A percentile compares a stretch with the other conserved stretches of the same genome.
Conservation (phyloP, 2,797 vertebrate species). For the Acrossocheilus fasciatus region DNA sequence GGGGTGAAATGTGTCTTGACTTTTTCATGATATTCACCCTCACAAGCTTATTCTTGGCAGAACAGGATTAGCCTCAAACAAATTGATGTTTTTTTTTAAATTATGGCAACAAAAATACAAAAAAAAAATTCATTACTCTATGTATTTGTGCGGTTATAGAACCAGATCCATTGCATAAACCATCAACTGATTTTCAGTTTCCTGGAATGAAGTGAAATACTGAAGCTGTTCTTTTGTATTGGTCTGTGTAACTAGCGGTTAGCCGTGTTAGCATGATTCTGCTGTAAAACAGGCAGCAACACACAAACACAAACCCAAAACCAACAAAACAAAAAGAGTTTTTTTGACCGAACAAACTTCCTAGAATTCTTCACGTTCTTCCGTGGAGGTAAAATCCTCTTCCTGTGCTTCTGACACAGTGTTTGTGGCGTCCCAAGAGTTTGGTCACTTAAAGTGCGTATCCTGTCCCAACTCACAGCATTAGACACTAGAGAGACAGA, state of each 20-base stretch:
- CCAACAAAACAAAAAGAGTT: not conserved
- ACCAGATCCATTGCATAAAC: not conserved
- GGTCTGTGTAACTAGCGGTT: not conserved
- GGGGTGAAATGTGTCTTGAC: not conserved
- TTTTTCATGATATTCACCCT: not conserved
- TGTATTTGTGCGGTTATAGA: not conserved
- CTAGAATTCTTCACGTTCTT: not conserved
- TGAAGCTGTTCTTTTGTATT: not conserved
- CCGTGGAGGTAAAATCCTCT: not conserved
- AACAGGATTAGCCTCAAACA: slow-evolving; percentile 1
- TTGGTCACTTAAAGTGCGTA: slow-evolving; percentile 17
- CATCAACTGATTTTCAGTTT: not conserved
- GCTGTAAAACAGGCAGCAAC: not conserved
- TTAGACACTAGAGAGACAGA: not conserved
- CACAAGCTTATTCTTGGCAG: slow-evolving; percentile 25
- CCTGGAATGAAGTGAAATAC: not conserved
- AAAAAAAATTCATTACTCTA: not conserved
- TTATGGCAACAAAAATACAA: not conserved
- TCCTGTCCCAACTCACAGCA: not conserved
- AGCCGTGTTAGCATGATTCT: not conserved
- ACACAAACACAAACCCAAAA: not conserved
- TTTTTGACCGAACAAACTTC: not conserved
- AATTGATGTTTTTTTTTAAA: not conserved
- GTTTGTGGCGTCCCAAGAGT: not conserved
- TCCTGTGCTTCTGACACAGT: slow-evolving; percentile 25